Evolutionary conservation across 2,113 vertebrate species (phyloP).

Genomic region (Caracal caracal): DNA sequence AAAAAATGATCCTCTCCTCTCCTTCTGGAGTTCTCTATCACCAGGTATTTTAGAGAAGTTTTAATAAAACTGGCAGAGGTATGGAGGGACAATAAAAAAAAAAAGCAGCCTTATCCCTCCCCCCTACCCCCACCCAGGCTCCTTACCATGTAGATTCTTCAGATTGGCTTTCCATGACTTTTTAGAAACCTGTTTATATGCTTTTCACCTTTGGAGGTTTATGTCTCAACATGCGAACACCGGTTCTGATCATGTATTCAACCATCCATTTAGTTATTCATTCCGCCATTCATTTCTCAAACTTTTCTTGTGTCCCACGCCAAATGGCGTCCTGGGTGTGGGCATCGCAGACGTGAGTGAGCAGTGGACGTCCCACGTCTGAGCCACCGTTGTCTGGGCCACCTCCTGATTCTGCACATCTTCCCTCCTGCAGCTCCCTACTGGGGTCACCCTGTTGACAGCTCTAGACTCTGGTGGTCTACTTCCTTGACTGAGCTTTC

Average conservation of each 20-base stretch:
- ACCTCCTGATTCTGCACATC: not conserved
- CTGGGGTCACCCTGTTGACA: fast-evolving
- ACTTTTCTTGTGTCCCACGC: not conserved
- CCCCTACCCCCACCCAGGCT: not conserved
- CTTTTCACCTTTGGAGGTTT: not conserved
- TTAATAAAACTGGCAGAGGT: not conserved
- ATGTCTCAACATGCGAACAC: not conserved
- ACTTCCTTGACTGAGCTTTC: no score
- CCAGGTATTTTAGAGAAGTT: not conserved
- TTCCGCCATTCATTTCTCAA: not conserved
- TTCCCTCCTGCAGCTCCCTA: not conserved
- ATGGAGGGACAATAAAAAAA: not conserved
- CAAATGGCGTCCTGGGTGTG: no score
- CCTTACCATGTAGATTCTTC: not conserved
- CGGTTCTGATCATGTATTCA: not conserved
- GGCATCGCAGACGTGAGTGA: fast-evolving
- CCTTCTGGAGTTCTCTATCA: not conserved
- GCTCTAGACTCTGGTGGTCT: not conserved
- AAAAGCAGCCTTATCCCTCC: not conserved
- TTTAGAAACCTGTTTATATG: not conserved
- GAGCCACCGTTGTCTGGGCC: not conserved
- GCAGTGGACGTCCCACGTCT: fast-evolving
- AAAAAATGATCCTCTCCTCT: not conserved
- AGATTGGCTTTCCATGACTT: not conserved
- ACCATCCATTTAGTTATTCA: not conserved